These are phyloP conservation scores for Planococcus citri DNA, from an alignment of 1,140 invertebrate species.

Conservation along the genomic window DNA sequence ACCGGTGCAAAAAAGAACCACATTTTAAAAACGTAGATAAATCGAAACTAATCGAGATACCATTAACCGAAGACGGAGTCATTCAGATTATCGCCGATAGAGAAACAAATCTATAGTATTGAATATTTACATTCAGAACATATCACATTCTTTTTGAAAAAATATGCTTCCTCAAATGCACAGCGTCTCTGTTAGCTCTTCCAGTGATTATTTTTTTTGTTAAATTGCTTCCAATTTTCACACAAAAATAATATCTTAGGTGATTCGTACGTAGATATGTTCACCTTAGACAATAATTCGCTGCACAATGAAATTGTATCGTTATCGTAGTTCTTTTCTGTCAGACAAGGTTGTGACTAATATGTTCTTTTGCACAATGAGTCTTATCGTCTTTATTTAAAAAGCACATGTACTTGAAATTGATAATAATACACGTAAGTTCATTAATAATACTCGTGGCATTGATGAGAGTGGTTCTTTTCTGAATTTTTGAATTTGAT, in stretches of 20 bases:
- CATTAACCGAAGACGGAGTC: neutral
- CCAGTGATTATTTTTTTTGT: no score
- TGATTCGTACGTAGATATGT: neutral
- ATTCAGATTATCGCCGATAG: slow-evolving; percentile 11
- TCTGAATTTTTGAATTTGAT: neutral
- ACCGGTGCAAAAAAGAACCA: neutral
- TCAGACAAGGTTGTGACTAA: neutral
- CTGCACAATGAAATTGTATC: neutral
- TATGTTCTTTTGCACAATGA: neutral
- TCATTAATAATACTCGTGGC: neutral
- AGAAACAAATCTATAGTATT: neutral
- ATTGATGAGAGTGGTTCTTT: neutral
- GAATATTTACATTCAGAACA: neutral
- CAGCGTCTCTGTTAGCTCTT: no score
- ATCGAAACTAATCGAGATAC: slow-evolving; percentile 12
- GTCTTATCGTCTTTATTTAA: no score
- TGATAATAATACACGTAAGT: neutral
- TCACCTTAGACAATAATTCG: neutral
- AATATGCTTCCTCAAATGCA: neutral
- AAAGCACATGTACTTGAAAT: neutral
- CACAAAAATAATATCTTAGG: no score
- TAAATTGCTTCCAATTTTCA: no score
- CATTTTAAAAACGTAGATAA: slow-evolving; percentile 17
- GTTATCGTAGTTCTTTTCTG: neutral
- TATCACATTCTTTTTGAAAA: neutral